A percentile compares a stretch with the other conserved stretches of the same genome.
phyloP scores from a whole-genome alignment of 2,113 vertebrate genomes.

The Anolis sagrei region DNA sequence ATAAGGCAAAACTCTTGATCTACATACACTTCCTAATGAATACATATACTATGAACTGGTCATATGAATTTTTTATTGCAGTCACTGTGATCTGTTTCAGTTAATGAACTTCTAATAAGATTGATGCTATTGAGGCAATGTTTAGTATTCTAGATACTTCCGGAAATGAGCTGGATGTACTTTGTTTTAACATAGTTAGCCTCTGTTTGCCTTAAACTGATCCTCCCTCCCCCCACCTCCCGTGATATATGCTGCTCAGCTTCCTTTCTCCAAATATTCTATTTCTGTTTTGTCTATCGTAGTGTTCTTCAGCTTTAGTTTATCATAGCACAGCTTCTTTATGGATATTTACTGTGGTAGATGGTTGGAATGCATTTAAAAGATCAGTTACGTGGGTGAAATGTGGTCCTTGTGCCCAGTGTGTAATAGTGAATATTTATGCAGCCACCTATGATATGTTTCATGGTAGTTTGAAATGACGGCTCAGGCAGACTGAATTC shows the following conservation, averaged over 20 bases:
- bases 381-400: constrained; percentile 56
- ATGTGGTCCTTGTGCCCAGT: constrained; percentile 42
- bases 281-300: background rate
- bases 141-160: constrained; percentile 56
- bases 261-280: constrained; percentile 52
- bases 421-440: constrained; percentile 73
- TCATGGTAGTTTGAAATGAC: constrained; percentile 43
- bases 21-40: constrained; percentile 2
- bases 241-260: constrained; percentile 43
- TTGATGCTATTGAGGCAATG: constrained; percentile 26
- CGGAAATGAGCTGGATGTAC: constrained; percentile 38
- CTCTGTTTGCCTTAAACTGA: constrained; percentile 35
- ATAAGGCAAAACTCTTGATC: too few species aligned
- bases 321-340: constrained; percentile 49
- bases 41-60: background rate
- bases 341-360: constrained; percentile 49
- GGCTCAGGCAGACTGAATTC: constrained; percentile 59
- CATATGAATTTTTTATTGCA: constrained; percentile 16
- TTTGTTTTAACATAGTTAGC: constrained; percentile 36
- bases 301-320: constrained; percentile 22
- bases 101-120: constrained; percentile 21
- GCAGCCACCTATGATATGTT: constrained; percentile 50
- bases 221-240: background rate
- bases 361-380: constrained; percentile 62
- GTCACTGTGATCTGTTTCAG: constrained; percentile 14